phyloP scores from a whole-genome alignment of 1,140 invertebrate species.

The Drosophila azteca region DNA sequence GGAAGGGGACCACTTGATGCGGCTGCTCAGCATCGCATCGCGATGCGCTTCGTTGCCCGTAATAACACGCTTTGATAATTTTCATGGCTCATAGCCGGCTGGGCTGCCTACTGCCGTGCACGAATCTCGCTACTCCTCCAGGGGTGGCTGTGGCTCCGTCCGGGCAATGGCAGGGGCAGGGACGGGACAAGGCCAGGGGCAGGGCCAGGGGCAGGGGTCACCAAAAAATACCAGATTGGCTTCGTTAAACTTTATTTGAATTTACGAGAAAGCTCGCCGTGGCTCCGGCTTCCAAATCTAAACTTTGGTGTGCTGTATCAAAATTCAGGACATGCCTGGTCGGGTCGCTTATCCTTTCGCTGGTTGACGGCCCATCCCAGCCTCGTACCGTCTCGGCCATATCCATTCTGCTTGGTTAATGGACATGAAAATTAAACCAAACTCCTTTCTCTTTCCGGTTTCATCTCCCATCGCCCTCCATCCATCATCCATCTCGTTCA shows the following conservation, averaged over 20 bases:
- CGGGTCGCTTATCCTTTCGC: conserved; percentile 68
- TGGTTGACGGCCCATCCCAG: conserved; percentile 31
- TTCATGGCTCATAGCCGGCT: conserved; percentile 72
- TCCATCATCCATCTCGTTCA: conserved; percentile 14
- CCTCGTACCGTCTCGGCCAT: conserved; percentile 9
- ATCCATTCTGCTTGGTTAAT: conserved; percentile 80
- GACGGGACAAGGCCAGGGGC: no score
- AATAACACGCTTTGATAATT: conserved; percentile 83
- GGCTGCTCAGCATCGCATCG: conserved; percentile 7
- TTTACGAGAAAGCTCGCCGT: conserved; percentile 58
- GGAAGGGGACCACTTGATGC: neutral
- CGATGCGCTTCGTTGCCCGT: conserved; percentile 69
- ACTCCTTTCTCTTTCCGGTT: neutral
- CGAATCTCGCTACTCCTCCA: conserved; percentile 19
- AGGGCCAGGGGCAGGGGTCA: neutral
- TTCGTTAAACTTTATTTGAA: conserved; percentile 81
- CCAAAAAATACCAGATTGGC: conserved; percentile 58
- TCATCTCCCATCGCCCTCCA: neutral
- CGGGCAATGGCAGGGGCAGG: no score
- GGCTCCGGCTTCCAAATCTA: conserved; percentile 67
- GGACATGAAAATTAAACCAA: conserved; percentile 82
- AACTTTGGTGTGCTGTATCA: conserved; percentile 37
- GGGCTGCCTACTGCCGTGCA: conserved; percentile 58
- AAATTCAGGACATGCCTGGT: conserved; percentile 57
- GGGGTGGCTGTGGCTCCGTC: no score